Evolutionary conservation across 92 coral and sea anemone species (phyloP), one percentile per base, ranked within the genome.

Genomic region (Epizoanthus stellaris): DNA sequence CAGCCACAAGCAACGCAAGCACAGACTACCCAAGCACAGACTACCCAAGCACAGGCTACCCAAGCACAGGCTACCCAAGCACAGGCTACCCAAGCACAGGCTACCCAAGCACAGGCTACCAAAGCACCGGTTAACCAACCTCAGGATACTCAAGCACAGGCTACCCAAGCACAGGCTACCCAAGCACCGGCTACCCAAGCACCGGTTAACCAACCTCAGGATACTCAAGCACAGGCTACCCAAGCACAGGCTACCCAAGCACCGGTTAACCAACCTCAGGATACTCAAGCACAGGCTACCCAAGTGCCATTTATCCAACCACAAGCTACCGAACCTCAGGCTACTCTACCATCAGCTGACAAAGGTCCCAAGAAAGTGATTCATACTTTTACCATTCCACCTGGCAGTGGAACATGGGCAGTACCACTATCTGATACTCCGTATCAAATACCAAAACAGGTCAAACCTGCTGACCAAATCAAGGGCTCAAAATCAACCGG

Each of bases 11-110:
- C 56, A 36, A 39, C 69, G 17, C 82, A 76, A n/a, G 56, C 34
- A 76, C 56, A 60, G 54, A 56, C 7, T 14, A 2, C 70, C 12
- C 82, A 76, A 40, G 20, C 20, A 61, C 82, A 77, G 23, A 40
- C 15, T 5, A 60, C 70, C 63, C 83, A 23, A 77, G 6, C 40
- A 9, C 56, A 53, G 36, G 30, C 75, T 7, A 70, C 38, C 58
- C 84, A 49, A 63, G 21, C 64, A 56, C 80, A 86, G 47, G 80
- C 62, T 21, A 17, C 81, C 6, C 82, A 36, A 59, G 4, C 81
- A 76, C 81, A 57, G 56, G 81, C 67, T 13, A 36, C 67, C 53
- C 67, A 56, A 45, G 45, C 36, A 43, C 71, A 20, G 64, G 57
- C 64, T 1, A 13, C 34, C 8, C 59, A 16, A 40, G 36, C 89